Evolutionary conservation across 53 echinoderm and acorn worm genomes (phyloP).

Genomic region (Antedon mediterranea): DNA sequence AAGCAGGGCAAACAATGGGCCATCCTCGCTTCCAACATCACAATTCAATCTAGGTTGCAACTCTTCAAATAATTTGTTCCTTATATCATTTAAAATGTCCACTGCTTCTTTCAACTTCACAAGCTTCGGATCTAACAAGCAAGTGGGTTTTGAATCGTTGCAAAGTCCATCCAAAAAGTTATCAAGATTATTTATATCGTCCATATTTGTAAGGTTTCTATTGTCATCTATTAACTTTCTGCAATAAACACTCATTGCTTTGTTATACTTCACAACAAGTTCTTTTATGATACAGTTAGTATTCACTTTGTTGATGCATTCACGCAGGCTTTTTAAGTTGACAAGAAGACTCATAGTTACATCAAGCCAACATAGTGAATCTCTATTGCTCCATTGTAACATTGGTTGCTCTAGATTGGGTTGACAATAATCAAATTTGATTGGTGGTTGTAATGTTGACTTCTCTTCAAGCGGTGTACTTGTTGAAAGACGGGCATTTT

Average conservation of each 20-base stretch:
- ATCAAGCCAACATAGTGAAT: constrained; percentile 84
- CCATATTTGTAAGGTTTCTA: not conserved
- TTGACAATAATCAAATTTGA: not conserved
- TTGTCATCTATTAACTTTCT: too few species aligned
- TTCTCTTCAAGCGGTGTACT: not conserved
- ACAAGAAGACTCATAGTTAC: constrained; percentile 56
- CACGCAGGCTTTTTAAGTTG: constrained; percentile 32
- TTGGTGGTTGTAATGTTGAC: not conserved
- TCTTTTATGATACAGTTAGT: constrained; percentile 27
- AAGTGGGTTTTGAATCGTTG: not conserved
- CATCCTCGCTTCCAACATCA: constrained; percentile 38
- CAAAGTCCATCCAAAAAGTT: not conserved
- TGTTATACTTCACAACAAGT: constrained; percentile 48
- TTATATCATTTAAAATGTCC: constrained; percentile 7
- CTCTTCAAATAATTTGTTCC: constrained; percentile 34
- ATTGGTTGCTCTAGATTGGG: not conserved
- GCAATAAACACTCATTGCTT: constrained; percentile 28
- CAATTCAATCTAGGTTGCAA: constrained; percentile 42
- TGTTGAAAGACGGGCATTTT: not conserved
- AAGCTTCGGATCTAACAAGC: too few species aligned
- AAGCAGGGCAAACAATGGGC: constrained; percentile 62
- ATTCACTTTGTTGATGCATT: constrained; percentile 28
- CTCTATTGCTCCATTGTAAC: constrained; percentile 47
- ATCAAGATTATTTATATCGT: not conserved
- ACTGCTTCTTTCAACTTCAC: not conserved